Conservation (phyloP, 2,113 vertebrate species). For the Oenanthe melanoleuca region DNA sequence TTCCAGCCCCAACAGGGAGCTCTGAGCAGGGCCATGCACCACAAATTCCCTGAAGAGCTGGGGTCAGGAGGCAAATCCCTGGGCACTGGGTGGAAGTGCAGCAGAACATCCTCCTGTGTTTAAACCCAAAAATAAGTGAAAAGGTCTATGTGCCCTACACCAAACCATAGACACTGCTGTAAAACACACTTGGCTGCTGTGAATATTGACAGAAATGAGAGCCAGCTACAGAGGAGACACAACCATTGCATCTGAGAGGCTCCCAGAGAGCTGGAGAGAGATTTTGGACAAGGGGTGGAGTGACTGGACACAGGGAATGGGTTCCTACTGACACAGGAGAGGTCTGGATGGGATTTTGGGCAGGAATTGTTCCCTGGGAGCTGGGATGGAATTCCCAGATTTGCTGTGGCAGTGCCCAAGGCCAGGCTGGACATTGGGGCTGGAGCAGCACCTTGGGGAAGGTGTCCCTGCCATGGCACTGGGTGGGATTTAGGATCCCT, state of each 20-base stretch:
- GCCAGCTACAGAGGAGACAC: fast-evolving
- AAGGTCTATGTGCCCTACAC: background rate
- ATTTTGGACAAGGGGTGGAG: background rate
- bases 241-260: background rate
- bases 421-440: background rate
- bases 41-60: fast-evolving
- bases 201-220: background rate
- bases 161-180: fast-evolving
- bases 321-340: fast-evolving
- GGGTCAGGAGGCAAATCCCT: background rate
- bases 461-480: background rate
- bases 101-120: background rate
- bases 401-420: background rate
- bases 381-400: background rate
- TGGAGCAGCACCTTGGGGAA: background rate
- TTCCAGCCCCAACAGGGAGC: background rate
- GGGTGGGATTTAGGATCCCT: fast-evolving
- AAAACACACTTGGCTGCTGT: background rate
- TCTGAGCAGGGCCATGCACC: background rate
- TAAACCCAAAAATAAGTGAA: background rate
- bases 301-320: background rate
- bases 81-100: fast-evolving
- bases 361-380: background rate
- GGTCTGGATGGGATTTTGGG: fast-evolving
- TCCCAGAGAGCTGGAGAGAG: background rate